These are phyloP conservation scores for Orius insidiosus DNA, from an alignment of 1,140 invertebrate genomes.

Conservation along the genomic window DNA sequence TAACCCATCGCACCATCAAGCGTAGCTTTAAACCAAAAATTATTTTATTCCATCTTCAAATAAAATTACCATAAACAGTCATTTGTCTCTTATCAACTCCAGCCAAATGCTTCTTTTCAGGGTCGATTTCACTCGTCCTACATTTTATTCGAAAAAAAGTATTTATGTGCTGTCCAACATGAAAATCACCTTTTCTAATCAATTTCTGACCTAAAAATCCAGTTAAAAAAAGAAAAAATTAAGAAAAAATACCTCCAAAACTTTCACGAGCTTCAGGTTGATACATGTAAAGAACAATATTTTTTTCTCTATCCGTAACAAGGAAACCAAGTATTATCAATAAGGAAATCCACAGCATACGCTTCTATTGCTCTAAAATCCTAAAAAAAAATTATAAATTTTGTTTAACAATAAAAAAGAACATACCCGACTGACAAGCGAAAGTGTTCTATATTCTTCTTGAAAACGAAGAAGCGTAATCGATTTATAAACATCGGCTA, in stretches of 20 bases:
- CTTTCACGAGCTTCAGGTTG: slow-evolving; percentile 90
- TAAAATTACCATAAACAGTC: slow-evolving; percentile 54
- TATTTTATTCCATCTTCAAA: no score
- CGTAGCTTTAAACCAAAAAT: slow-evolving; percentile 45
- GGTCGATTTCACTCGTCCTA: slow-evolving; percentile 42
- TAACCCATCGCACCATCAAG: slow-evolving; percentile 89
- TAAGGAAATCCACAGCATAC: slow-evolving; percentile 80
- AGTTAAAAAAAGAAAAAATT: no score
- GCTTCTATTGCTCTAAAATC: slow-evolving; percentile 63
- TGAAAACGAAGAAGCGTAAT: slow-evolving; percentile 92
- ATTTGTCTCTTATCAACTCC: slow-evolving; percentile 63
- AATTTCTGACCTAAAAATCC: slow-evolving; percentile 59
- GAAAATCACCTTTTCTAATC: slow-evolving; percentile 84
- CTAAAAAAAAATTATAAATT: slow-evolving; percentile 26
- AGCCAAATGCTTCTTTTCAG: slow-evolving; percentile 37
- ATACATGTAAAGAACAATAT: slow-evolving; percentile 88
- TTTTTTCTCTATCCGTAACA: slow-evolving; percentile 80
- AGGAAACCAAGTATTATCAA: slow-evolving; percentile 81
- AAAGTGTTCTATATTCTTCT: slow-evolving; percentile 83
- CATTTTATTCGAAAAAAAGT: slow-evolving; percentile 81
- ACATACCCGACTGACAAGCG: slow-evolving; percentile 76
- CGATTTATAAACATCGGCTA: slow-evolving; percentile 93
- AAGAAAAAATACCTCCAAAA: slow-evolving; percentile 47
- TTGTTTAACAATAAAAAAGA: no score
- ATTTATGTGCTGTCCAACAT: slow-evolving; percentile 78